Conservation (phyloP, 2,888 invertebrate species). For the Drepanosiphum platanoidis region DNA sequence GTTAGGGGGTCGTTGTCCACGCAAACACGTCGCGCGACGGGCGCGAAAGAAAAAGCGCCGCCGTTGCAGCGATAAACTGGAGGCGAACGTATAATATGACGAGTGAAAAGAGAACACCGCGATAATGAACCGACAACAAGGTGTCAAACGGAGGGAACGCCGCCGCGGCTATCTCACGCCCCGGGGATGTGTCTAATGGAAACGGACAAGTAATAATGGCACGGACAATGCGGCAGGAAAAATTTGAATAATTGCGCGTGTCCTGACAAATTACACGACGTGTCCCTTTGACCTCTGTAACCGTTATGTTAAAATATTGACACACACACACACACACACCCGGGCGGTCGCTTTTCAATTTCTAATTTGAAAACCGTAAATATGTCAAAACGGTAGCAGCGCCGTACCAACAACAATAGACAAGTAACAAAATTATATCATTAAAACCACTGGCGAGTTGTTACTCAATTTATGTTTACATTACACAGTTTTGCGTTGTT, state of each 20-base stretch:
- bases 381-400: conserved; percentile 49
- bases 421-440: conserved; percentile 8
- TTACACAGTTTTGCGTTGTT: background rate
- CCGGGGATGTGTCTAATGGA: conserved; percentile 41
- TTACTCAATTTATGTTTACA: background rate
- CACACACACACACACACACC: conserved; percentile 13
- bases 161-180: conserved; percentile 55
- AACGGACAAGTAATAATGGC: conserved; percentile 23
- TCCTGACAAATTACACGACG: conserved; percentile 61
- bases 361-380: conserved; percentile 58
- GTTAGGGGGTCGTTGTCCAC: conserved; percentile 38
- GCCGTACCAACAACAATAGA: background rate
- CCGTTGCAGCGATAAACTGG: background rate
- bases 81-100: background rate
- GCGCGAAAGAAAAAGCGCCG: background rate
- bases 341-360: conserved; percentile 53
- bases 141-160: conserved; percentile 56
- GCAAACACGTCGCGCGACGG: background rate
- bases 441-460: background rate
- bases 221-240: conserved; percentile 33
- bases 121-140: conserved; percentile 59
- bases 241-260: conserved; percentile 62
- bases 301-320: conserved; percentile 60
- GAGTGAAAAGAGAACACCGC: conserved; percentile 17
- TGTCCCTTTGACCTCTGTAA: conserved; percentile 57